Percentiles rank a stretch among this genome's conserved stretches.
phyloP scores from a whole-genome alignment of 1,140 invertebrate genomes.

The Goniozus legneri region DNA sequence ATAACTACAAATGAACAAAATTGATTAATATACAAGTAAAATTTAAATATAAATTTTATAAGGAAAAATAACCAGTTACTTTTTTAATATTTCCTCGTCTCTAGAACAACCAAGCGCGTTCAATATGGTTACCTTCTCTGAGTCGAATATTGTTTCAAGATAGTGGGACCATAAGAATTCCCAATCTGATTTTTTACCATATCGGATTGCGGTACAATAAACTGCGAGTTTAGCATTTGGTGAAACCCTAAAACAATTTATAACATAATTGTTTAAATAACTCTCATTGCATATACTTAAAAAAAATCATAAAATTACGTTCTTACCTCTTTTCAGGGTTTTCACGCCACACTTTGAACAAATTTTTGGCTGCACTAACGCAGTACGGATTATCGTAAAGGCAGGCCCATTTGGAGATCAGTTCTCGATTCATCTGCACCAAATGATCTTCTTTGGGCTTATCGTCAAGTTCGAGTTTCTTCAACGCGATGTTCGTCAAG shows the following conservation, averaged over 20 bases:
- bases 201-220: constrained; percentile 58
- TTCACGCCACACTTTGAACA: constrained; percentile 36
- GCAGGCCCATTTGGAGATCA: constrained; percentile 54
- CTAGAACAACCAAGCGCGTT: constrained; percentile 58
- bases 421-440: constrained; percentile 49
- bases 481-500: constrained; percentile 34
- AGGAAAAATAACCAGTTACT: background rate
- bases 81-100: constrained; percentile 29
- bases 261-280: background rate
- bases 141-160: constrained; percentile 51
- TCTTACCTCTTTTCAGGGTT: constrained; percentile 30
- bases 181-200: constrained; percentile 56
- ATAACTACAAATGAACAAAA: constrained; percentile 38
- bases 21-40: constrained; percentile 1
- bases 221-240: constrained; percentile 51
- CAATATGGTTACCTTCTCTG: constrained; percentile 62
- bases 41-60: constrained; percentile 3
- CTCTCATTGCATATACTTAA: background rate
- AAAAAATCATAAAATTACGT: background rate
- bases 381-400: constrained; percentile 52
- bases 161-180: constrained; percentile 57
- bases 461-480: constrained; percentile 43
- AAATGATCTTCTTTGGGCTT: constrained; percentile 43
- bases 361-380: constrained; percentile 37
- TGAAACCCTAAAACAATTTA: constrained; percentile 46